These are phyloP conservation scores for Agrochola lota DNA, from an alignment of 2,888 invertebrate genomes.

Conservation along the genomic window DNA sequence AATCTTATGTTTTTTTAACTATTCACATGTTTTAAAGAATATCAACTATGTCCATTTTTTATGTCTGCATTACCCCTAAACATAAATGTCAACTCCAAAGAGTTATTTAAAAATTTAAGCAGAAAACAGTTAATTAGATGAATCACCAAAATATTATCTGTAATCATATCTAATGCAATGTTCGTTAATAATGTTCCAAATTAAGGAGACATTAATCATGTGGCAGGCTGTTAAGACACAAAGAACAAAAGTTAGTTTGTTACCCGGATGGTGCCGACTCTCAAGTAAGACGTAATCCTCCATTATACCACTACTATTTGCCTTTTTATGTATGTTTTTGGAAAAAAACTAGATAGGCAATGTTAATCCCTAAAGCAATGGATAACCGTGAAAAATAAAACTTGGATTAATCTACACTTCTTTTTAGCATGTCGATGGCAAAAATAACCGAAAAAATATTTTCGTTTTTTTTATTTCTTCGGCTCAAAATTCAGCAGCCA, in stretches of 20 bases:
- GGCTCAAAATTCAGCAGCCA: background rate
- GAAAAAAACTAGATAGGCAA: background rate
- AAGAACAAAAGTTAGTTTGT: constrained; percentile 52
- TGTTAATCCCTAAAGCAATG: background rate
- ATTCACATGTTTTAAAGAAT: background rate
- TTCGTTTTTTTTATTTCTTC: too few species aligned
- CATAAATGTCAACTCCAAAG: background rate
- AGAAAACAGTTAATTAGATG: background rate
- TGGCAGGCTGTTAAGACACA: constrained; percentile 58
- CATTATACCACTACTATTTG: constrained; percentile 46
- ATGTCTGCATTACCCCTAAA: background rate
- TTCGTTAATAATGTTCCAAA: constrained; percentile 34
- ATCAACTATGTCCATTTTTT: background rate
- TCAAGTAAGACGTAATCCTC: constrained; percentile 47
- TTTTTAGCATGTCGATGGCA: too few species aligned
- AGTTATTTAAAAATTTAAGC: background rate
- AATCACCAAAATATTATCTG: background rate
- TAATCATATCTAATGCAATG: constrained; percentile 11
- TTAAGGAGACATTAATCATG: constrained; percentile 55
- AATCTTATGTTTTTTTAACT: background rate
- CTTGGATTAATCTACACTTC: background rate
- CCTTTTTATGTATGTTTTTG: background rate
- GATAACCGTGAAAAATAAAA: background rate
- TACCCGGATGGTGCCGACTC: constrained; percentile 39
- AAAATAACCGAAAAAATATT: too few species aligned